phyloP scores from a whole-genome alignment of 2,113 vertebrate species.

The Gila orcuttii region DNA sequence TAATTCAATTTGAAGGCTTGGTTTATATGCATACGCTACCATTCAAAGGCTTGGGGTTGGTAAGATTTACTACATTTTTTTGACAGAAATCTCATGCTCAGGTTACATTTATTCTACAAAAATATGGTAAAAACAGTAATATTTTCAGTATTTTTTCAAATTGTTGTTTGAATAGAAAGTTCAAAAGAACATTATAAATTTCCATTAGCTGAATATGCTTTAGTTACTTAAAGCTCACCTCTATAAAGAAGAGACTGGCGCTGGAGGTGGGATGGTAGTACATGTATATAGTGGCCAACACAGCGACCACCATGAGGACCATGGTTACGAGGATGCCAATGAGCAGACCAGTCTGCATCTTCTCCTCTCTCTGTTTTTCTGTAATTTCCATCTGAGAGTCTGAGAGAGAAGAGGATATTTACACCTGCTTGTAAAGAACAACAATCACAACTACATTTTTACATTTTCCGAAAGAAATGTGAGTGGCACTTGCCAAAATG shows the following conservation, averaged over 20 bases:
- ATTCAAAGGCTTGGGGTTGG: too few relatives aligned
- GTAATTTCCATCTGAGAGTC: slow-evolving; percentile 77
- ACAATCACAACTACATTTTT: neutral
- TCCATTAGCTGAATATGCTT: neutral
- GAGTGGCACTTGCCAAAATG: neutral
- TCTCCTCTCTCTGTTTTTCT: slow-evolving; percentile 73
- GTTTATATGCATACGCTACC: too few relatives aligned
- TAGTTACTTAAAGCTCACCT: slow-evolving; percentile 77
- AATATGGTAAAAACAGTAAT: too few relatives aligned
- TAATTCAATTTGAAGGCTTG: neutral
- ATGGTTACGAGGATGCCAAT: slow-evolving; percentile 82
- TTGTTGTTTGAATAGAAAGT: too few relatives aligned
- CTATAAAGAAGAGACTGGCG: slow-evolving; percentile 93
- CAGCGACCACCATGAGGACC: slow-evolving; percentile 81
- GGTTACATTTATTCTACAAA: too few relatives aligned
- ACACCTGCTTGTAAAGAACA: neutral
- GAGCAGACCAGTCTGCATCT: slow-evolving; percentile 82
- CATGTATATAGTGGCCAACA: slow-evolving; percentile 87
- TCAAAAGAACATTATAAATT: too few relatives aligned
- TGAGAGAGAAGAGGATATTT: slow-evolving; percentile 60
- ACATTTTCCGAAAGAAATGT: neutral
- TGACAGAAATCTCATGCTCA: too few relatives aligned
- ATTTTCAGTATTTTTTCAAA: too few relatives aligned
- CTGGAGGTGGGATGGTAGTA: slow-evolving; percentile 92
- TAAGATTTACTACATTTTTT: too few relatives aligned